Evolutionary conservation across 2,888 invertebrate species (phyloP), one percentile per base, ranked within the genome.

Genomic region (Bembecia ichneumoniformis): DNA sequence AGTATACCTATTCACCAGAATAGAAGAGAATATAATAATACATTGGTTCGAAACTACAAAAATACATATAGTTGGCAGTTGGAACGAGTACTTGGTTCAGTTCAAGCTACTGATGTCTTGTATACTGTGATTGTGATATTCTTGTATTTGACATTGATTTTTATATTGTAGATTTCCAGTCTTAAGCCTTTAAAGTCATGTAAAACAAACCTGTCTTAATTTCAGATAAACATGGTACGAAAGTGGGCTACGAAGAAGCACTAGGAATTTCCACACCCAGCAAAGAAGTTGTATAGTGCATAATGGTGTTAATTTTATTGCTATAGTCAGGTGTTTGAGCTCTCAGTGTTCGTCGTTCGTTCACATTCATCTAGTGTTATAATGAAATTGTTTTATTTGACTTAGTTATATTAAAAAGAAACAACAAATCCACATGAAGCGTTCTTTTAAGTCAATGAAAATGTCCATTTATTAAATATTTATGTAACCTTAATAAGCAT

Each of bases 181-280:
- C 2, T 20, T 20, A 7, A n/a, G n/a, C n/a, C n/a, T 7, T 20
- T 20, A 1, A 7, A 20, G 20, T 7, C 20, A 20, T 7, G 28
- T 7, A 28, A 28, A 3, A 2, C 28, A 4, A n/a, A 13, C n/a
- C 11, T 40, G 11, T 5, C 49, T 43, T 46, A 7, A 17, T 77
- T 83, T 55, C 81, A 86, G 88, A 83, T 60, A 87, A 84, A 67
- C 76, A 79, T 56, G 92, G 91, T 68, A 87, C 89, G 48, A 90
- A 92, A 71, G 84, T 90, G 35, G 96, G 94, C 48, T 97, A 97
- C 68, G 97, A 97, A 77, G 96, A 96, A 84, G 94, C 96, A 40
- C 89, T 94, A 63, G 97, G 96, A 56, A 96, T 96, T 68, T 96
- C 96, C 46, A 96, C 96, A 40, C 96, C 96, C 10, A 96, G 95